Evolutionary conservation across 2,113 vertebrate genomes (phyloP).

Genomic region (Oxyura jamaicensis): DNA sequence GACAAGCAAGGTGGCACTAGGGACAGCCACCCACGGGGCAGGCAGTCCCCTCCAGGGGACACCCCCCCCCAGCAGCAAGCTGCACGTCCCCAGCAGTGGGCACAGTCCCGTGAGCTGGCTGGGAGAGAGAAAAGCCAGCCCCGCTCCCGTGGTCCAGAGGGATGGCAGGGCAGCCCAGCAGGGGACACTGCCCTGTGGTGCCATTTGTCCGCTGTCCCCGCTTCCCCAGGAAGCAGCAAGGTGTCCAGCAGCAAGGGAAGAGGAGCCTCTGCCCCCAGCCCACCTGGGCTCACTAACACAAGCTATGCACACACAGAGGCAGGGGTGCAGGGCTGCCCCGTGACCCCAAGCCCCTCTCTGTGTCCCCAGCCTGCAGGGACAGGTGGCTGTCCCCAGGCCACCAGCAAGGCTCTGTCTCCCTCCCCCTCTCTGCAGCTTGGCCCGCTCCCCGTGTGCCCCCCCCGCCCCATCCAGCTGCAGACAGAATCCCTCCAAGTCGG

Average conservation of each 20-base stretch:
- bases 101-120: not conserved
- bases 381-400: not conserved
- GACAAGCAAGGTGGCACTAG: not conserved
- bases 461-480: not conserved
- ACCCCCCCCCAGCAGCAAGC: not conserved
- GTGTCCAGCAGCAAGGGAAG: not conserved
- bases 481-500: conserved; percentile 10
- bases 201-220: not conserved
- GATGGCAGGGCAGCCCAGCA: not conserved
- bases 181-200: not conserved
- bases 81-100: too few species aligned
- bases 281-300: rapidly evolving
- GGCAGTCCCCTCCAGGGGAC: not conserved
- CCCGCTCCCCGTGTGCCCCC: not conserved
- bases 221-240: not conserved
- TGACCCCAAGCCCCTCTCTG: not conserved
- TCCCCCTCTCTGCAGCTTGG: not conserved
- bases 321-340: rapidly evolving
- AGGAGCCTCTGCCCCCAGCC: not conserved
- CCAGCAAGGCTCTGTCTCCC: not conserved
- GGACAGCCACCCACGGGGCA: not conserved
- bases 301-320: not conserved
- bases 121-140: not conserved
- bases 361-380: not conserved
- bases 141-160: rapidly evolving